These are phyloP conservation scores for Tethya wilhelma DNA, from an alignment of 37 sponge, comb jelly and placozoan species.

Conservation along the genomic window DNA sequence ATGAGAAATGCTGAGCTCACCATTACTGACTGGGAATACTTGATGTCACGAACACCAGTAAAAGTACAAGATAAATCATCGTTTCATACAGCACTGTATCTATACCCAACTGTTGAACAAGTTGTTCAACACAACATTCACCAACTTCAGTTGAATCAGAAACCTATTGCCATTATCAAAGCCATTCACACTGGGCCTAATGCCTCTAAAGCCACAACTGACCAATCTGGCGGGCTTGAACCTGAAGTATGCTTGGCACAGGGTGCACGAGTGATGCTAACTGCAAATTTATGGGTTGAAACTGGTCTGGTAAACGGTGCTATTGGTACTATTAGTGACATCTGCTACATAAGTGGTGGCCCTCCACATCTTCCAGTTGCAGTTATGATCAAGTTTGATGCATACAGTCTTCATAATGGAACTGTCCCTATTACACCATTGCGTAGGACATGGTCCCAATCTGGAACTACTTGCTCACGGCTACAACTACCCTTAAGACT, in stretches of 20 bases:
- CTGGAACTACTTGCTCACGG: no score
- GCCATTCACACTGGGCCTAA: slow-evolving; percentile 56
- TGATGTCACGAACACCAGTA: slow-evolving; percentile 16
- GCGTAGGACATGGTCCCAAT: no score
- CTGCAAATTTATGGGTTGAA: slow-evolving; percentile 39
- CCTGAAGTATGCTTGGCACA: slow-evolving; percentile 15
- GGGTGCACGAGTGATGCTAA: slow-evolving; percentile 48
- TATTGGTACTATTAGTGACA: slow-evolving; percentile 37
- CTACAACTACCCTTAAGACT: no score
- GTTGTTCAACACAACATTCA: slow-evolving; percentile 39
- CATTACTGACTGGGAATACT: slow-evolving; percentile 31
- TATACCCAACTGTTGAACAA: slow-evolving; percentile 7
- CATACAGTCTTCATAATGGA: no score
- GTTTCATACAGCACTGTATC: slow-evolving; percentile 30
- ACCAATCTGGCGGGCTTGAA: slow-evolving; percentile 58
- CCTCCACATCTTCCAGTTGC: slow-evolving; percentile 48
- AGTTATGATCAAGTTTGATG: slow-evolving; percentile 41
- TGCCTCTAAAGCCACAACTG: slow-evolving; percentile 53
- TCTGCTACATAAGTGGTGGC: slow-evolving; percentile 27
- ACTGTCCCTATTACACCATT: no score
- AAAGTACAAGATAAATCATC: neutral
- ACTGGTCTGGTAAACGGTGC: slow-evolving; percentile 51
- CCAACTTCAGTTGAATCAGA: neutral
- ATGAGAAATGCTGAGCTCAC: slow-evolving; percentile 32
- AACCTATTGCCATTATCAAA: slow-evolving; percentile 64